phyloP scores from a whole-genome alignment of 2,113 vertebrate species.

The Lycocorax pyrrhopterus region DNA sequence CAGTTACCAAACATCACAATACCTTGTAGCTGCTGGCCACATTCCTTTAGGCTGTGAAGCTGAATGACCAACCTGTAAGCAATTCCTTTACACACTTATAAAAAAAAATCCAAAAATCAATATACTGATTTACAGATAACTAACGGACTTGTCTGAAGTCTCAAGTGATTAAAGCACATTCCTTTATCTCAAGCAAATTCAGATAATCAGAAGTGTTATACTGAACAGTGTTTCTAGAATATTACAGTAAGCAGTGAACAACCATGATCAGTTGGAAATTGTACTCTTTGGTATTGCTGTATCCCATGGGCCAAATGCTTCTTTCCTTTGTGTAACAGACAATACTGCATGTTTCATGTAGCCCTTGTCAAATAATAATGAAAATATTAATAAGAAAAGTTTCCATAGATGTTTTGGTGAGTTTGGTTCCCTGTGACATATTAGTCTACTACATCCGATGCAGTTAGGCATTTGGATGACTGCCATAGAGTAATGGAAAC shows the following conservation, averaged over 20 bases:
- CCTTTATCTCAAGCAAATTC: not conserved
- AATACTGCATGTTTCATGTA: not conserved
- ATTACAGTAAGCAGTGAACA: not conserved
- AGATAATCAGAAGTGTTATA: not conserved
- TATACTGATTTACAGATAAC: slow-evolving; percentile 32
- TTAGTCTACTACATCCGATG: not conserved
- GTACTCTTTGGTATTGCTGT: not conserved
- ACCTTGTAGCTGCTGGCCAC: not conserved
- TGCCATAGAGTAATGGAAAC: not conserved
- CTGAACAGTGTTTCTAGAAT: not conserved
- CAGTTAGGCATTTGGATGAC: not conserved
- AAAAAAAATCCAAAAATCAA: slow-evolving; percentile 42
- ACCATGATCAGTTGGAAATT: not conserved
- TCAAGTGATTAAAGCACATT: not conserved
- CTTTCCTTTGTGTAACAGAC: not conserved
- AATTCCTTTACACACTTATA: not conserved
- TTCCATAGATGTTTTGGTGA: not conserved
- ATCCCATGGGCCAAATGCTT: not conserved
- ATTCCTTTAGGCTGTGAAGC: not conserved
- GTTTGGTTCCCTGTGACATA: not conserved
- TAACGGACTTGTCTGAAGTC: not conserved
- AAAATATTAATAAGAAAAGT: not conserved
- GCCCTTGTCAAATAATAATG: not conserved
- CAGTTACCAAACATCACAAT: not conserved
- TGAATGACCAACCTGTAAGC: not conserved